phyloP scores from a whole-genome alignment of 2,113 vertebrate genomes.

The Sterna hirundo region DNA sequence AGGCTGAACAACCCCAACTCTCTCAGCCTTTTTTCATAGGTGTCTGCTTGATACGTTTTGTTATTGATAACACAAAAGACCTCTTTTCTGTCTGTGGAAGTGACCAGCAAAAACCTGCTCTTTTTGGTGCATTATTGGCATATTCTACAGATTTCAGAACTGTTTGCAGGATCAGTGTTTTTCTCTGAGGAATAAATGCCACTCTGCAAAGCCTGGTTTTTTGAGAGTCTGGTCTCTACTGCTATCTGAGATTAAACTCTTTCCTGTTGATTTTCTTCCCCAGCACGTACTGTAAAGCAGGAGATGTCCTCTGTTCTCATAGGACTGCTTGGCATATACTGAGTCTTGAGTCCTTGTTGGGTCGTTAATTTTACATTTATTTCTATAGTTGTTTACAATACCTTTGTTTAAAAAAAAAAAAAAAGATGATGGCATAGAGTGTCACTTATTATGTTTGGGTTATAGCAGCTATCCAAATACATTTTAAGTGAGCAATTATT shows the following conservation, averaged over 20 bases:
- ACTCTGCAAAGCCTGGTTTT: neutral
- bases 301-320: fast-evolving
- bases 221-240: neutral
- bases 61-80: fast-evolving
- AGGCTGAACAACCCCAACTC: neutral
- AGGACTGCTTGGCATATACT: neutral
- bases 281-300: neutral
- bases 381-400: neutral
- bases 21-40: too few species aligned
- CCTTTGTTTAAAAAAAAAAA: neutral
- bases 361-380: neutral
- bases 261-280: neutral
- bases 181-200: neutral
- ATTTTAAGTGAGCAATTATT: neutral
- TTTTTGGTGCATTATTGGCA: neutral
- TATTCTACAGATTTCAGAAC: neutral
- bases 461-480: neutral
- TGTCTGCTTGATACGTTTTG: neutral
- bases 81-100: neutral
- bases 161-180: neutral
- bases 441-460: neutral
- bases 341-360: neutral
- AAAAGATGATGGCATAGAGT: neutral
- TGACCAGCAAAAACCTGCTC: neutral
- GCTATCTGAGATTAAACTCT: neutral